These are phyloP conservation scores for Calyptommatus sinebrachiatus DNA, from an alignment of 2,113 vertebrate genomes.

Conservation along the genomic window DNA sequence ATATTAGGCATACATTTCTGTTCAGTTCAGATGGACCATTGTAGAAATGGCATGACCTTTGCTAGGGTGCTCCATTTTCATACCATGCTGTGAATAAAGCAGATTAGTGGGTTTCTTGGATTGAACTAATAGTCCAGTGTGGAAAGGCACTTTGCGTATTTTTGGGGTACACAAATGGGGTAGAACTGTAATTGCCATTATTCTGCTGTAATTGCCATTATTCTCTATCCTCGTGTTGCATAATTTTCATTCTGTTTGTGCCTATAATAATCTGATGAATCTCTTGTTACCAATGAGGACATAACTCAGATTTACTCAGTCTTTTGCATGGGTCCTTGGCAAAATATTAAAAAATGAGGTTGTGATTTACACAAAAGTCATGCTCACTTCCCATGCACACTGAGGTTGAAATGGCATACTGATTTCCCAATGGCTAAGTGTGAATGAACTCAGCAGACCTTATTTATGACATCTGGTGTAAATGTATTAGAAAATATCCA, in stretches of 20 bases:
- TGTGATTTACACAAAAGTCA: background rate
- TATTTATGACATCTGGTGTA: background rate
- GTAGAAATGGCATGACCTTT: too few relatives aligned
- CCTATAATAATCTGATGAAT: background rate
- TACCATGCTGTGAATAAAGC: too few relatives aligned
- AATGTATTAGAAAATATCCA: background rate
- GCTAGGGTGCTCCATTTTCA: too few relatives aligned
- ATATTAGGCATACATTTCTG: too few relatives aligned
- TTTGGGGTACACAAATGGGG: too few relatives aligned
- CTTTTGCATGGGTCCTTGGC: background rate
- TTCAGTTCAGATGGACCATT: too few relatives aligned
- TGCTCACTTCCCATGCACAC: background rate
- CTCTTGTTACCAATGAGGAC: background rate
- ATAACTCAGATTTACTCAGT: background rate
- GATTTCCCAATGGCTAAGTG: too few relatives aligned
- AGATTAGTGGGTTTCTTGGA: too few relatives aligned
- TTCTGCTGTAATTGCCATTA: background rate
- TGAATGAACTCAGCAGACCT: too few relatives aligned
- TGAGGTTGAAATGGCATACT: background rate
- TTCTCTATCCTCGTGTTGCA: background rate
- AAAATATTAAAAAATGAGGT: background rate
- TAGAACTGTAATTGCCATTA: background rate
- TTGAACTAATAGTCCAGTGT: too few relatives aligned
- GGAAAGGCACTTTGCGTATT: background rate
- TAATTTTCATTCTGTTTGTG: background rate